Conservation (phyloP, 2,113 vertebrate genomes). For the Arvicanthis niloticus region DNA sequence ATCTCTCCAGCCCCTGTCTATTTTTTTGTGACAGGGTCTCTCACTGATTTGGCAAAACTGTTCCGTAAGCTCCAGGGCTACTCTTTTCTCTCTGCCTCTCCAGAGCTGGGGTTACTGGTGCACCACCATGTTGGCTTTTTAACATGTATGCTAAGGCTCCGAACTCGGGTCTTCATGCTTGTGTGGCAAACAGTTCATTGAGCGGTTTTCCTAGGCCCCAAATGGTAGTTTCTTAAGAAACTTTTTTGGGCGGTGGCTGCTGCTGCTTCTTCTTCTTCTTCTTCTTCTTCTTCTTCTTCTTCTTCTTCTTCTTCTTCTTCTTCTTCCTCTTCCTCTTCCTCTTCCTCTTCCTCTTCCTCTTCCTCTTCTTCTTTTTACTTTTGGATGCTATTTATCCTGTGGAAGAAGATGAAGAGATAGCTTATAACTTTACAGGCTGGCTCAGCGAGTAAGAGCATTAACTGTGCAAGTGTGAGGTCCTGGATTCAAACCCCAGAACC, state of each 20-base stretch:
- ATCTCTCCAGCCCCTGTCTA: background rate
- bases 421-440: background rate
- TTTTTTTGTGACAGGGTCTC: background rate
- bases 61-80: background rate
- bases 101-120: background rate
- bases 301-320: too few species aligned
- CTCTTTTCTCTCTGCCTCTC: background rate
- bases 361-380: background rate
- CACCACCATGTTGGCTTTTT: background rate
- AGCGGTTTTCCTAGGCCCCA: background rate
- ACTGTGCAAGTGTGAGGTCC: background rate
- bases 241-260: too few species aligned
- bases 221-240: background rate
- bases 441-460: background rate
- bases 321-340: too few species aligned
- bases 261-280: too few species aligned
- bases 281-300: too few species aligned
- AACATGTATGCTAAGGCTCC: background rate
- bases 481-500: background rate
- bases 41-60: background rate
- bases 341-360: too few species aligned
- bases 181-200: background rate
- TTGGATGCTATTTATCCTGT: background rate
- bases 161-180: background rate
- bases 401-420: background rate